Conservation (phyloP, 2,797 vertebrate species). For the Protosalanx chinensis region DNA sequence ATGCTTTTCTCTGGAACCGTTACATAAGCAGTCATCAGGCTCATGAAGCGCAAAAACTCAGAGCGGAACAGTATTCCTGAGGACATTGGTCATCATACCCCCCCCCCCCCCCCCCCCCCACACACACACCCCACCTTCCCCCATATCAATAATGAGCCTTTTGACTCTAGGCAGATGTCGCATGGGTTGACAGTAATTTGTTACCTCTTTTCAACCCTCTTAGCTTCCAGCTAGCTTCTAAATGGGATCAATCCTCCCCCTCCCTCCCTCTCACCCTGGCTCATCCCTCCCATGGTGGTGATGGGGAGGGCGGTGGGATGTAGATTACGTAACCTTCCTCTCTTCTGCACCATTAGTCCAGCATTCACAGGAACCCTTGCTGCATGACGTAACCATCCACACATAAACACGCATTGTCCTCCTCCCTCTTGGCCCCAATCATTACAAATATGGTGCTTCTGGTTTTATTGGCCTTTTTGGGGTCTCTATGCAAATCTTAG, state of each 20-base stretch:
- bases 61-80: background rate
- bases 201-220: conserved; percentile 31
- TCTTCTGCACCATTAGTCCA: conserved; percentile 35
- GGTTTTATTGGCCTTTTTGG: background rate
- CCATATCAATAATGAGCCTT: conserved; percentile 33
- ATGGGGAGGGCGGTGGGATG: conserved; percentile 27
- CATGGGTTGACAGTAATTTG: conserved; percentile 57
- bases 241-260: conserved; percentile 17
- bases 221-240: background rate
- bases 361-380: conserved; percentile 38
- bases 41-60: background rate
- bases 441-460: background rate
- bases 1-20: background rate
- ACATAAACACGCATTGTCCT: background rate
- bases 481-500: background rate
- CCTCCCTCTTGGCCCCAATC: background rate
- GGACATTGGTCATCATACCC: background rate
- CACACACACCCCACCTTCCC: too few species aligned
- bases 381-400: conserved; percentile 47
- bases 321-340: conserved; percentile 46
- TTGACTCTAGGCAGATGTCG: conserved; percentile 59
- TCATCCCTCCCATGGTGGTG: conserved; percentile 22
- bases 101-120: background rate
- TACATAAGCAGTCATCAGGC: background rate
- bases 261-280: conserved; percentile 7